These are phyloP conservation scores for Chymomyza procnemis DNA, from an alignment of 2,888 invertebrate species.

Conservation along the genomic window DNA sequence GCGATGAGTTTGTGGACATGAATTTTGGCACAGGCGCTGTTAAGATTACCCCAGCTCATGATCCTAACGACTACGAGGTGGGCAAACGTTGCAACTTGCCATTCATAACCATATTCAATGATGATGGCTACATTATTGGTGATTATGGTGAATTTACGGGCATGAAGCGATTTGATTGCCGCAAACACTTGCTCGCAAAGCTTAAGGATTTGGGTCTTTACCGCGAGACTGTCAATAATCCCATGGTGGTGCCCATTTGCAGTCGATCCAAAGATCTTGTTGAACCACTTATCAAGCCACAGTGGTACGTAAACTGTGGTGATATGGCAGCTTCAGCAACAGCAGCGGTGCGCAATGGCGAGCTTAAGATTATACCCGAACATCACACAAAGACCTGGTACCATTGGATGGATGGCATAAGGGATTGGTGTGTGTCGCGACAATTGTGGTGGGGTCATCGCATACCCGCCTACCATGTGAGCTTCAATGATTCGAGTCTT, in stretches of 20 bases:
- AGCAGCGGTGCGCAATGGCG: slow-evolving; percentile 87
- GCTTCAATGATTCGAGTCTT: slow-evolving; percentile 79
- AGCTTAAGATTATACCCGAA: slow-evolving; percentile 93
- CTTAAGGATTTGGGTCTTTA: slow-evolving; percentile 87
- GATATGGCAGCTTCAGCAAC: slow-evolving; percentile 94
- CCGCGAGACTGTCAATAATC: slow-evolving; percentile 90
- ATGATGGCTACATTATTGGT: slow-evolving; percentile 90
- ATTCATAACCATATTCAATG: slow-evolving; percentile 93
- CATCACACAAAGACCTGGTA: slow-evolving; percentile 95
- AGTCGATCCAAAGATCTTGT: slow-evolving; percentile 98
- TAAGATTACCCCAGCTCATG: slow-evolving; percentile 99
- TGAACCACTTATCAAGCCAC: slow-evolving; percentile 96
- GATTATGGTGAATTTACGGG: slow-evolving; percentile 90
- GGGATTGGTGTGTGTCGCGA: slow-evolving; percentile 99
- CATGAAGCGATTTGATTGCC: slow-evolving; percentile 93
- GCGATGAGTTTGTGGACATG: slow-evolving; percentile 96
- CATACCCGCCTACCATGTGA: slow-evolving; percentile 94
- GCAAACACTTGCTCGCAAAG: slow-evolving; percentile 88
- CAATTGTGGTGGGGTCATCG: slow-evolving; percentile 99
- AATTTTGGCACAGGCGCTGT: slow-evolving; percentile 98
- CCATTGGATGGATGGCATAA: slow-evolving; percentile 96
- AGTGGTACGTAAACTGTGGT: slow-evolving; percentile 95
- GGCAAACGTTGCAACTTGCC: slow-evolving; percentile 92
- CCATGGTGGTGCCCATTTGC: slow-evolving; percentile 97
- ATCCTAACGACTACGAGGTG: slow-evolving; percentile 97